Evolutionary conservation across 2,888 invertebrate species (phyloP), one percentile per base, ranked within the genome.

Genomic region (Cephalotes varians): DNA sequence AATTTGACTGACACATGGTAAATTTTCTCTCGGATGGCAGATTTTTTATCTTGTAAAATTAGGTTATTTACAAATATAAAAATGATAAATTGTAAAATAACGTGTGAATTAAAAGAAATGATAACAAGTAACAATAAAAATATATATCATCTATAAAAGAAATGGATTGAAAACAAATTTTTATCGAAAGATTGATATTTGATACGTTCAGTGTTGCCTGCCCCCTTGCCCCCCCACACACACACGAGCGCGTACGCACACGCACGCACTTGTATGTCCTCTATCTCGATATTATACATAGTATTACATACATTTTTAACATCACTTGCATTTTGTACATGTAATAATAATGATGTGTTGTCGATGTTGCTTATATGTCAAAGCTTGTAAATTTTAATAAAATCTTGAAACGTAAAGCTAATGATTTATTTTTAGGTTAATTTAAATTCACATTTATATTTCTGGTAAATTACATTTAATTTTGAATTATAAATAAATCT

Each of bases 401-500:
- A 4, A 37, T 25, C 18, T 37, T 0, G 1, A 18, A 6, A 37
- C 0, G n/a, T 18, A 37, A 51, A 51, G 25, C 1, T 71, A 7
- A 69, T 21, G 4, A 25, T 65, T n/a, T 51, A 51, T 34, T 34
- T 71, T 71, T 60, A 76, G 28, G 31, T 62, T 40, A 44, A 6
- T 37, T 40, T 60, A 44, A 4, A 72, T 18, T 25, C 21, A 25
- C 15, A 34, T 28, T 60, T 58, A 7, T 44, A 62, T 44, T 6
- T 73, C n/a, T 10, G 15, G 2, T 2, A 28, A 60, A 40, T 72
- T 2, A 72, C 7, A 25, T 18, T 54, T 37, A 37, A 47, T 28
- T 37, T 71, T 1, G 6, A 54, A 72, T 54, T 31, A 5, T 21
- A 31, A 72, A 15, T 28, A 47, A 47, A 47, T 34, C 34, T 34